Evolutionary conservation across 2,113 vertebrate genomes (phyloP), one percentile per base, ranked within the genome.

Genomic region (Cynopterus brachyotis): DNA sequence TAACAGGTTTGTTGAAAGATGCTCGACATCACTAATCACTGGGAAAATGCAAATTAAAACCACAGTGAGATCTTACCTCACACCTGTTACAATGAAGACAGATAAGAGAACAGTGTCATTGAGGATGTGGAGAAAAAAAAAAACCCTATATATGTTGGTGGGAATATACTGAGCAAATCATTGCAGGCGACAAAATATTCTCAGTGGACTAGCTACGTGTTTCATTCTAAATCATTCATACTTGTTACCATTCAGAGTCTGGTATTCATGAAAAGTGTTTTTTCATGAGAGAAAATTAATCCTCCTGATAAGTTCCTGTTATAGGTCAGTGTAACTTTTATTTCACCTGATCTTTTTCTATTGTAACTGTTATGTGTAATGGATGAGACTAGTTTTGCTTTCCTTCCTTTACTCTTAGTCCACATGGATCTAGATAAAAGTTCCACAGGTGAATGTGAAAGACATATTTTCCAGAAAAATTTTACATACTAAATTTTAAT

Each of bases 261-360:
- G 17, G 16, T 96, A 47, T 89, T 91, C 57, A 95, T 59, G 66
- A 78, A 91, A 95, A 95, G 79, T 64, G 40, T 16, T 89, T 88
- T 95, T 94, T 88, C 75, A 79, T 95, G 93, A 95, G 13, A 22
- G 3, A 91, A 35, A 95, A 92, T 94, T 95, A 93, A 91, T 96
- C 60, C 50, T 96, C 73, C 89, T 96, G 82, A 95, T 83, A 93
- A 97, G 91, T 89, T 91, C 13, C 35, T 92, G 50, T 16, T 45
- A 13, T 78, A 66, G 30, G 76, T 79, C 69, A 93, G 75, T 84
- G 67, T 13, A 69, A 84, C 92, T 97, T 86, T 97, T 96, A 97
- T 98, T 95, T 78, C 55, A 62, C 19, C 32, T 73, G 93, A 89
- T 85, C 45, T 96, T 96, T 92, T 89, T 84, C 96, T 80, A 94